Evolutionary conservation across 2,113 vertebrate genomes (phyloP).

Genomic region (Gasterosteus aculeatus): DNA sequence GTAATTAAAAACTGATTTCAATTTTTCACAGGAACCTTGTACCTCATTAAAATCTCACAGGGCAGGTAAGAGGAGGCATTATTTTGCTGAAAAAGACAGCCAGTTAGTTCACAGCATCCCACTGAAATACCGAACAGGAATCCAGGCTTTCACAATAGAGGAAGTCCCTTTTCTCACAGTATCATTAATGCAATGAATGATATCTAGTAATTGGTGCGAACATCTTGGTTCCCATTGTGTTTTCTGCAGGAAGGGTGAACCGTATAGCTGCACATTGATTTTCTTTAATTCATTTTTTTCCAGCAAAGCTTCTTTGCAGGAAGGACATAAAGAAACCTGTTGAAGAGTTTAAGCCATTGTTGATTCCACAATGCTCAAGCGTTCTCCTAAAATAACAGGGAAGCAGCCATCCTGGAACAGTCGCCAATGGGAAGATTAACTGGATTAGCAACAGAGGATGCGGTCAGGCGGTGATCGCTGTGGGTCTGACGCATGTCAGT

Average conservation of each 20-base stretch:
- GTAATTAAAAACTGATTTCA: slow-evolving; percentile 70
- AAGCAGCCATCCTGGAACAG: slow-evolving; percentile 58
- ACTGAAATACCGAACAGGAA: slow-evolving; percentile 36
- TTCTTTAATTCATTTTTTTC: slow-evolving; percentile 13
- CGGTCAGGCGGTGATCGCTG: slow-evolving; percentile 32
- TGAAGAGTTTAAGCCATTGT: slow-evolving; percentile 71
- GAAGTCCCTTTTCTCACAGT: slow-evolving; percentile 37
- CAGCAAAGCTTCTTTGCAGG: slow-evolving; percentile 42
- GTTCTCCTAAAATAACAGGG: slow-evolving; percentile 62
- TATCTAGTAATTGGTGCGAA: slow-evolving; percentile 62
- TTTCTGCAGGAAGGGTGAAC: slow-evolving; percentile 19
- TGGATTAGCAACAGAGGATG: slow-evolving; percentile 69
- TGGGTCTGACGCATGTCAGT: slow-evolving; percentile 47
- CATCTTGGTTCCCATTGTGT: slow-evolving; percentile 55
- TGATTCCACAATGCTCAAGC: slow-evolving; percentile 69
- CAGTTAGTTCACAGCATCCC: slow-evolving; percentile 32
- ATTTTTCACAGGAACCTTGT: slow-evolving; percentile 35
- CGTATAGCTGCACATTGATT: slow-evolving; percentile 17
- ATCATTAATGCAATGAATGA: slow-evolving; percentile 56
- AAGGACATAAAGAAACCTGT: slow-evolving; percentile 45
- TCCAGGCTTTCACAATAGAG: slow-evolving; percentile 22
- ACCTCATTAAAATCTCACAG: slow-evolving; percentile 52
- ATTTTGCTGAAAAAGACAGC: slow-evolving; percentile 37
- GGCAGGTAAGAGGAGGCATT: slow-evolving; percentile 32
- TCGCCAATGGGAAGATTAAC: slow-evolving; percentile 69